Conservation (phyloP, 2,888 invertebrate genomes). For the Tridacna gigas region DNA sequence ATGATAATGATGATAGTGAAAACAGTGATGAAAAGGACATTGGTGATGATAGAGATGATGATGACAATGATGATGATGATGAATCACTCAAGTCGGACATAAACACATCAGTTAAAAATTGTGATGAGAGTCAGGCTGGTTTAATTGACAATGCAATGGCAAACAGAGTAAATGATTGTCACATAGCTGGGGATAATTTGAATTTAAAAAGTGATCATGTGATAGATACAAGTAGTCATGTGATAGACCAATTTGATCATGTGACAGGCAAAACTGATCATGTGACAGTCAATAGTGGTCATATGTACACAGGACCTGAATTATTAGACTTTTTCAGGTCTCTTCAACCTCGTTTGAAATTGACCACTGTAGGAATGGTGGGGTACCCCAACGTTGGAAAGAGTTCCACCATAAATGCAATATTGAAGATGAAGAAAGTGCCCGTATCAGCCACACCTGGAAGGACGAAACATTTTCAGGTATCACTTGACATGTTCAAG, state of each 20-base stretch:
- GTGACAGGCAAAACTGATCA: conserved; percentile 1
- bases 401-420: conserved; percentile 98
- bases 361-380: conserved; percentile 92
- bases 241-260: not conserved
- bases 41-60: conserved; percentile 22
- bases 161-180: not conserved
- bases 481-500: conserved; percentile 69
- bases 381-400: conserved; percentile 99
- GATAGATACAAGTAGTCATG: not conserved
- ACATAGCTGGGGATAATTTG: not conserved
- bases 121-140: not conserved
- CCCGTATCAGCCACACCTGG: conserved; percentile 99
- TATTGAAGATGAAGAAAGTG: conserved; percentile 91
- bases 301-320: conserved; percentile 70
- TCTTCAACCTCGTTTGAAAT: conserved; percentile 75
- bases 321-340: conserved; percentile 73
- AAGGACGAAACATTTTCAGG: conserved; percentile 97
- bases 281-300: conserved; percentile 38
- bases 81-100: not conserved
- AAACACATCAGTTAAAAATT: not conserved
- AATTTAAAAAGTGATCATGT: not conserved
- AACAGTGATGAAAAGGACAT: conserved; percentile 13
- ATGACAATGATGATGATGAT: conserved; percentile 1
- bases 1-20: conserved; percentile 11
- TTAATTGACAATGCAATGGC: not conserved